Base-by-base conservation (phyloP, 2,888 invertebrate genomes). In the Doris montereyensis region DNA sequence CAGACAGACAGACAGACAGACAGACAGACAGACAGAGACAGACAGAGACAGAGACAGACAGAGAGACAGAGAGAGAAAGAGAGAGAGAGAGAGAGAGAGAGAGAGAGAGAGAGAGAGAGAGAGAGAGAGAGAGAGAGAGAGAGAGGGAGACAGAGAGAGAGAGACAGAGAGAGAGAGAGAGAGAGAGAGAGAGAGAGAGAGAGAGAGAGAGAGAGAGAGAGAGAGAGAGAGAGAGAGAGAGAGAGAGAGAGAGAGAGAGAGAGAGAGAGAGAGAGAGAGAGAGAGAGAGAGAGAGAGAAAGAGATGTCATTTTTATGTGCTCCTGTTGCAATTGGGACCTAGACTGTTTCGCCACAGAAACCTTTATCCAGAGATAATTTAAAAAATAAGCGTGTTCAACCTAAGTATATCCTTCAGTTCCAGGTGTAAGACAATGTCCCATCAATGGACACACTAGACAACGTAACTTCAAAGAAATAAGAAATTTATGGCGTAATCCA, bases 131-230 rank as follows among this genome's bases (percentile, higher is more conserved):
- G 65, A 62, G 8, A 26, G 26, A 34, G 57, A 32, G 62, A 65
- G 52, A 65, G 57, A 58, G 70, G 67, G 32, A 72, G 35, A 41
- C 35, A 35, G 65, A 32, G 41, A 32, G 34, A 32, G 60, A 60
- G 68, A 70, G 77, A 68, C 26, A 41, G 70, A 81, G 72, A 34
- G 62, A 73, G 57, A 60, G 72, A 76, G 41, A 57, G 77, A 72
- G 58, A 41, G n/a, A 75, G 57, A 81, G 60, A 71, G 67, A 77
- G 71, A 80, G 71, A 71, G 57, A 77, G 1, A 76, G 58, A 57
- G 70, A 70, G 62, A 71, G 58, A 57, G 32, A 21, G 52, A 71
- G 68, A 35, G 57, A 35, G 1, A 32, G 41, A 67, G 41, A 32
- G 58, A 75, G 57, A 78, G 70, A 35, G 26, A 35, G 21, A 62